A percentile compares a stretch with the other conserved stretches of the same genome.
Evolutionary conservation across 2,888 invertebrate genomes (phyloP).

Genomic region (Pandemis corylana): DNA sequence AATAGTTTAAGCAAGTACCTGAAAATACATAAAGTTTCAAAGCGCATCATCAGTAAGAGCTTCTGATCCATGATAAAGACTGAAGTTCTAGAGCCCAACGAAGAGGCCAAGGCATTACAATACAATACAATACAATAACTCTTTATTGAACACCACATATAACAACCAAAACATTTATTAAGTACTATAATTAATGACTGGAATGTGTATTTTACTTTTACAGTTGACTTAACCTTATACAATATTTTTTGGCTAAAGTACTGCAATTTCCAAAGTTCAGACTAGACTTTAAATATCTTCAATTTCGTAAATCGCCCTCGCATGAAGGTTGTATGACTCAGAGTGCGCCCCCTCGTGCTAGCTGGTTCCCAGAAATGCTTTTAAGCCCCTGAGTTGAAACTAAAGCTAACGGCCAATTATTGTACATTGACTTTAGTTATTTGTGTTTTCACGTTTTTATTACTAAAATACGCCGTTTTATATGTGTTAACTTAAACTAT

Average conservation of each 20-base stretch:
- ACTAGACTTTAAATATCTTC: background rate
- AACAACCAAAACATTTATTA: no score
- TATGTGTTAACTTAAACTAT: background rate
- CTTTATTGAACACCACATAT: no score
- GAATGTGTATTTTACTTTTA: no score
- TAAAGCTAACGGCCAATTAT: slow-evolving; percentile 66
- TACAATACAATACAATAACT: no score
- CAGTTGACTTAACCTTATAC: no score
- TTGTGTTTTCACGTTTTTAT: slow-evolving; percentile 39
- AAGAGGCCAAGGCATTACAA: no score
- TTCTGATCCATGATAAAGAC: no score
- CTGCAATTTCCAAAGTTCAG: slow-evolving; percentile 49
- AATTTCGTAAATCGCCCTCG: background rate
- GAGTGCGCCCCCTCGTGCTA: slow-evolving; percentile 57
- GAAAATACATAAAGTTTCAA: no score
- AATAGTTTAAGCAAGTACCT: no score
- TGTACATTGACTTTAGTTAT: slow-evolving; percentile 58
- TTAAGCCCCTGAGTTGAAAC: slow-evolving; percentile 59
- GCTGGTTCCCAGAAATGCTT: slow-evolving; percentile 74
- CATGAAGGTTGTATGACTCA: slow-evolving; percentile 56
- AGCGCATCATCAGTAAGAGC: no score
- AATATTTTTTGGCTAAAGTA: background rate
- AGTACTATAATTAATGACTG: no score
- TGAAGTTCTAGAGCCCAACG: no score
- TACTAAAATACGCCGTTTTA: background rate